Percentiles rank a stretch among this genome's conserved stretches.
phyloP scores from a whole-genome alignment of 1,140 invertebrate species.

The Bombyx mandarina region DNA sequence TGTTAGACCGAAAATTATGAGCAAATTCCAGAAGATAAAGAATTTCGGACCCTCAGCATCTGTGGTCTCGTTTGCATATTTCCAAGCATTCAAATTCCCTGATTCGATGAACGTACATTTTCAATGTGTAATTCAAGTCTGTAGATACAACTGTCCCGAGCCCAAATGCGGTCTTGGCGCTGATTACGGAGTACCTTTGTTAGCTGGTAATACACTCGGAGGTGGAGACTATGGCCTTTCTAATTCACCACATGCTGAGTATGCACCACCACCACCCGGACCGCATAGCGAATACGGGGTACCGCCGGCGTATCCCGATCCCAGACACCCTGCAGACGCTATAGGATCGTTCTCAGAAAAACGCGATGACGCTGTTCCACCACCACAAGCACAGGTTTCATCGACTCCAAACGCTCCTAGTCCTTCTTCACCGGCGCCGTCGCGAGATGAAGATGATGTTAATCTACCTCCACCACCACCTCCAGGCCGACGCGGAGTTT shows the following conservation, averaged over 20 bases:
- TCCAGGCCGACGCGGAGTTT: slow-evolving; percentile 80
- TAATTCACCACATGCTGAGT: slow-evolving; percentile 76
- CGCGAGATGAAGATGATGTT: slow-evolving; percentile 68
- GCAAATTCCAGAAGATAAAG: slow-evolving; percentile 95
- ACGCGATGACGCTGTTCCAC: slow-evolving; percentile 83
- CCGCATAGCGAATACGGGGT: slow-evolving; percentile 79
- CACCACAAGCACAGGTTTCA: slow-evolving; percentile 81
- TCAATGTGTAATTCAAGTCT: slow-evolving; percentile 96
- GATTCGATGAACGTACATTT: slow-evolving; percentile 98
- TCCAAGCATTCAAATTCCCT: slow-evolving; percentile 97
- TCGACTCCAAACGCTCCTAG: slow-evolving; percentile 77
- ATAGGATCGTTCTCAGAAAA: slow-evolving; percentile 86
- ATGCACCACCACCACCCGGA: slow-evolving; percentile 74
- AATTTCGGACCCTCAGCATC: slow-evolving; percentile 95
- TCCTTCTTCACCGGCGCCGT: slow-evolving; percentile 77
- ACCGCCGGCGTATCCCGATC: slow-evolving; percentile 85
- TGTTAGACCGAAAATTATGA: slow-evolving; percentile 94
- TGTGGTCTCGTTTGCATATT: slow-evolving; percentile 94
- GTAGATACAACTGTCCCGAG: slow-evolving; percentile 92
- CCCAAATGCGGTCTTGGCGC: slow-evolving; percentile 84
- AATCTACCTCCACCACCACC: slow-evolving; percentile 85
- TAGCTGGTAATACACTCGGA: slow-evolving; percentile 72
- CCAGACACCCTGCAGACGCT: slow-evolving; percentile 84
- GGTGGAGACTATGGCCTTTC: slow-evolving; percentile 79
- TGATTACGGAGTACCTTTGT: slow-evolving; percentile 79